Percentiles rank a stretch among this genome's conserved stretches.
These are phyloP conservation scores for Apostichopus californicus DNA, from an alignment of 35 echinoderm and acorn worm species.

Conservation along the genomic window DNA sequence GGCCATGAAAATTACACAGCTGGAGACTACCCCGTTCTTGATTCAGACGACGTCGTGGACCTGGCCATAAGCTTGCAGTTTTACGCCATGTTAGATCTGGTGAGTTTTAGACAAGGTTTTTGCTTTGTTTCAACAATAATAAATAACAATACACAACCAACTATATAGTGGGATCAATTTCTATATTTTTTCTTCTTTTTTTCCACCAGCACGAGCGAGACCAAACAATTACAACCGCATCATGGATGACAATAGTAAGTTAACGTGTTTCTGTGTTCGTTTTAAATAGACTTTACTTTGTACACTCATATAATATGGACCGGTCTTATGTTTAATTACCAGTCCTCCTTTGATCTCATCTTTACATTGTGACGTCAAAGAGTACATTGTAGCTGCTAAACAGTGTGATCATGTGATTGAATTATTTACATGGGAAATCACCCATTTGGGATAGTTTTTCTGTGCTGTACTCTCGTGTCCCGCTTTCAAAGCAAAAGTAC, in stretches of 20 bases:
- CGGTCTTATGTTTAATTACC: no score
- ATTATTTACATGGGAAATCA: no score
- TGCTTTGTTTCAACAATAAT: no score
- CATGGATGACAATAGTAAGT: not conserved
- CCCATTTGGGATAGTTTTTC: no score
- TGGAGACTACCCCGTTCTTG: not conserved
- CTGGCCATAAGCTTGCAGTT: not conserved
- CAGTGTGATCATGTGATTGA: no score
- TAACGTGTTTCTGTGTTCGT: not conserved
- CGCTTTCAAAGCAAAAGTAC: no score
- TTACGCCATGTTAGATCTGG: conserved; percentile 32
- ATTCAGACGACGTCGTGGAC: not conserved
- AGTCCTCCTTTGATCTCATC: no score
- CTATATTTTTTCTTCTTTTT: not conserved
- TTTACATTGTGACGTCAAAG: no score
- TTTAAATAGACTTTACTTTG: not conserved
- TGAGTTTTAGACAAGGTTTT: not conserved
- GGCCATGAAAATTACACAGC: not conserved
- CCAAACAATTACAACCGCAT: not conserved
- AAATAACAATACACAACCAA: no score
- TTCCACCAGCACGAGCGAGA: not conserved
- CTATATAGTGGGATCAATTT: no score
- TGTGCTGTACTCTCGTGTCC: no score
- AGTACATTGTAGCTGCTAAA: no score
- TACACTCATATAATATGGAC: not conserved